Percentiles rank a stretch among this genome's conserved stretches.
Conservation (phyloP, 1,140 invertebrate species). For the Ruditapes philippinarum region DNA sequence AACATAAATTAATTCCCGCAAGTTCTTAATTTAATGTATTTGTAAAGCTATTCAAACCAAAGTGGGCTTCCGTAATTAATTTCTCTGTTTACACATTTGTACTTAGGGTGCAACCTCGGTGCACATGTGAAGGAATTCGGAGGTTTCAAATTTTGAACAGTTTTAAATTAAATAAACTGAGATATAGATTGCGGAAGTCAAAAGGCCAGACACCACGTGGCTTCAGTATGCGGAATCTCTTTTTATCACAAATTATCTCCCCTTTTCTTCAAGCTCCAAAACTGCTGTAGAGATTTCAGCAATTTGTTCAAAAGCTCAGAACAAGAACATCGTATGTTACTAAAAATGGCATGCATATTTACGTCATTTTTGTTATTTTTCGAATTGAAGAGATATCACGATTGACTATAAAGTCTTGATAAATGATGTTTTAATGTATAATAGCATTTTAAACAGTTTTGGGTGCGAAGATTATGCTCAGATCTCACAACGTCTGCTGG, state of each 20-base stretch:
- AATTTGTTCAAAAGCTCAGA: background rate
- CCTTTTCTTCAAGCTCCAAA: background rate
- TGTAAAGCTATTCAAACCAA: background rate
- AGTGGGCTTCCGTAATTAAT: background rate
- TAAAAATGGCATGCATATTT: background rate
- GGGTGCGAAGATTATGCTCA: constrained; percentile 45
- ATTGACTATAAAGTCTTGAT: constrained; percentile 36
- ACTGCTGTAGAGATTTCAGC: constrained; percentile 29
- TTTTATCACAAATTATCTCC: constrained; percentile 25
- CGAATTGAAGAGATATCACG: background rate
- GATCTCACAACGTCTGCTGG: constrained; percentile 49
- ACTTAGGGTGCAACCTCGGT: background rate
- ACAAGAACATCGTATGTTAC: background rate
- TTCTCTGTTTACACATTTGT: background rate
- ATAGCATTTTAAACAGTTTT: constrained; percentile 66
- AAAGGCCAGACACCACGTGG: constrained; percentile 28
- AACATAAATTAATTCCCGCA: constrained; percentile 1
- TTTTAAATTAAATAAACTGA: constrained; percentile 38
- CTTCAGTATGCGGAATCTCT: background rate
- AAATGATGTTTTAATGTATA: constrained; percentile 60
- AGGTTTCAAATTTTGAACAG: background rate
- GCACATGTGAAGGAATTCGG: background rate
- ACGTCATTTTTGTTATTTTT: background rate
- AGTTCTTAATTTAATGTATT: background rate
- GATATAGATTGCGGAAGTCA: constrained; percentile 23